These are phyloP conservation scores for Acrocephalus kingi DNA, from an alignment of 2,113 vertebrate genomes.

Conservation along the genomic window DNA sequence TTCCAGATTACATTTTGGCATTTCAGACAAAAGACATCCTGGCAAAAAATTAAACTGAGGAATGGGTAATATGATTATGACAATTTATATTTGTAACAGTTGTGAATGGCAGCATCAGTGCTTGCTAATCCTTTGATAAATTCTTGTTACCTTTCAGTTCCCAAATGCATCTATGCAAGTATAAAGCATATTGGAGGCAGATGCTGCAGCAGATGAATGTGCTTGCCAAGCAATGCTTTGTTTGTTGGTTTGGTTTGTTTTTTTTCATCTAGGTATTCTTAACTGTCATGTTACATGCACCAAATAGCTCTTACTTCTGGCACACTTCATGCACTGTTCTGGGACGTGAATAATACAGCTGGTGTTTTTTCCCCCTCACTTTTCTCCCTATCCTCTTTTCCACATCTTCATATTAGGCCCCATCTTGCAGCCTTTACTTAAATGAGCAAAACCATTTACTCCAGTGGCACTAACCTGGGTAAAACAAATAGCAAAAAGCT, in stretches of 20 bases:
- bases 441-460: neutral
- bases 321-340: neutral
- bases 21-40: conserved; percentile 28
- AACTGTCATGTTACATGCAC: neutral
- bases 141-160: conserved; percentile 51
- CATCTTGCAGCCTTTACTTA: neutral
- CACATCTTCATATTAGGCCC: neutral
- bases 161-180: neutral
- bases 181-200: conserved; percentile 40
- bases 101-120: conserved; percentile 5
- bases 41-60: conserved; percentile 20
- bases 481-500: neutral
- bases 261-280: neutral
- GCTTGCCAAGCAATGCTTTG: neutral
- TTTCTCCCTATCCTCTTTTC: neutral
- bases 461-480: neutral
- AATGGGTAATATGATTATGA: neutral
- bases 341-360: neutral
- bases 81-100: conserved; percentile 4
- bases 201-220: conserved; percentile 3
- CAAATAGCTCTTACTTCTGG: neutral
- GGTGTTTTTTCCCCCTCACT: neutral
- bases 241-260: neutral
- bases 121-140: conserved; percentile 59
- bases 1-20: neutral